phyloP scores from a whole-genome alignment of 2,888 invertebrate species.

The Sepiola atlantica region DNA sequence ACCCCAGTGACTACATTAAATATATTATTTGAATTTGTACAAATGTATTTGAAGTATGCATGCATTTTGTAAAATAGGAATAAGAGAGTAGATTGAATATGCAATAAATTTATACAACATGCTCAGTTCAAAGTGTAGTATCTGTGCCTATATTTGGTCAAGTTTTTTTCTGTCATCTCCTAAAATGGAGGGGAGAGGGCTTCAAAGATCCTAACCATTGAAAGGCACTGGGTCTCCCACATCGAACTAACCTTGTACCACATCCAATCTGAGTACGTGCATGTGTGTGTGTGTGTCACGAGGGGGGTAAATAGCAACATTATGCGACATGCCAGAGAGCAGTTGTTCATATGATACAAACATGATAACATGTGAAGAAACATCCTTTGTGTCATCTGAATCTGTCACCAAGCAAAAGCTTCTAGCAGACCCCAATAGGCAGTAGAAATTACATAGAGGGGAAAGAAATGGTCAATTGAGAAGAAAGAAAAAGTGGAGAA shows the following conservation, averaged over 20 bases:
- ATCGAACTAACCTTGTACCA: too few species aligned
- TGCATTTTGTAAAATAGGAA: not conserved
- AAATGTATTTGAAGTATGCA: not conserved
- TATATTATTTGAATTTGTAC: not conserved
- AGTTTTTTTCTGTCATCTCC: too few species aligned
- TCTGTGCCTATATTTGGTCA: too few species aligned
- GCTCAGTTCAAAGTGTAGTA: too few species aligned
- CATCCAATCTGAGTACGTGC: too few species aligned
- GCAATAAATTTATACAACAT: not conserved
- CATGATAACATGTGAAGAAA: not conserved
- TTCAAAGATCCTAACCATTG: too few species aligned
- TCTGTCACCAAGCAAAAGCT: not conserved
- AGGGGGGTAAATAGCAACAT: not conserved
- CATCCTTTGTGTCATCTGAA: not conserved
- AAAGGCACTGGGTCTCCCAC: too few species aligned
- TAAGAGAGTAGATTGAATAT: not conserved
- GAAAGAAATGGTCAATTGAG: not conserved
- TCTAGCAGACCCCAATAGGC: not conserved
- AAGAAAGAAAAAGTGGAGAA: not conserved
- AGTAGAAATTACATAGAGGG: not conserved
- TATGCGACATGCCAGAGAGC: not conserved
- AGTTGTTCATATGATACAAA: constrained; percentile 12
- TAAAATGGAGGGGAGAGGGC: too few species aligned
- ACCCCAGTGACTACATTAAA: not conserved
- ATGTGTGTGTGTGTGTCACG: too few species aligned